Evolutionary conservation across 2,797 vertebrate genomes (phyloP).

Genomic region (Periophthalmus magnuspinnatus): DNA sequence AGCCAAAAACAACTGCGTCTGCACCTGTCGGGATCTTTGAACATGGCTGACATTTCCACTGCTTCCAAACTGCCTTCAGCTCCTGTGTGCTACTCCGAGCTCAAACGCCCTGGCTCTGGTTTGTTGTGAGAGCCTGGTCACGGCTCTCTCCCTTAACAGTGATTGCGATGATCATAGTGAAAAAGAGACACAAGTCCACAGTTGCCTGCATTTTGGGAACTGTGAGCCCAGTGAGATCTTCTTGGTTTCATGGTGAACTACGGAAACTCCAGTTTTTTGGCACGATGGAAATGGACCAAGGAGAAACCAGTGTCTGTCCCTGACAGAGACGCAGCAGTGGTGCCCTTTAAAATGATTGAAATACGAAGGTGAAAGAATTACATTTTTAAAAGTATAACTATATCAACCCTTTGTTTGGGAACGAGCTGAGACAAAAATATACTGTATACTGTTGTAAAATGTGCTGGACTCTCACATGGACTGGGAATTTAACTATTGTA

Average conservation of each 20-base stretch:
- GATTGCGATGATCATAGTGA: slow-evolving; percentile 65
- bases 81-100: slow-evolving; percentile 82
- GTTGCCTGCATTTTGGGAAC: slow-evolving; percentile 66
- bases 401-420: slow-evolving; percentile 86
- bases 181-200: slow-evolving; percentile 60
- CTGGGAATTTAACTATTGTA: slow-evolving; percentile 99
- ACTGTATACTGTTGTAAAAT: slow-evolving; percentile 91
- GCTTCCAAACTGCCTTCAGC: slow-evolving; percentile 84
- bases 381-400: slow-evolving; percentile 76
- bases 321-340: slow-evolving; percentile 81
- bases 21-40: slow-evolving; percentile 42
- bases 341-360: slow-evolving; percentile 80
- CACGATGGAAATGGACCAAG: slow-evolving; percentile 85
- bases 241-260: slow-evolving; percentile 64
- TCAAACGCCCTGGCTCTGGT: slow-evolving; percentile 29
- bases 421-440: slow-evolving; percentile 81
- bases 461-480: slow-evolving; percentile 95
- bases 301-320: slow-evolving; percentile 86
- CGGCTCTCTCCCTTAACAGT: slow-evolving; percentile 62
- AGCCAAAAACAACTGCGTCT: slow-evolving; percentile 37
- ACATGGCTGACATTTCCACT: slow-evolving; percentile 80
- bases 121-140: slow-evolving; percentile 61
- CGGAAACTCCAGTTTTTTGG: slow-evolving; percentile 80
- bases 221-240: slow-evolving; percentile 76
- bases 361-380: slow-evolving; percentile 59